Conservation (phyloP, 2,797 vertebrate genomes). For the Falco biarmicus region DNA sequence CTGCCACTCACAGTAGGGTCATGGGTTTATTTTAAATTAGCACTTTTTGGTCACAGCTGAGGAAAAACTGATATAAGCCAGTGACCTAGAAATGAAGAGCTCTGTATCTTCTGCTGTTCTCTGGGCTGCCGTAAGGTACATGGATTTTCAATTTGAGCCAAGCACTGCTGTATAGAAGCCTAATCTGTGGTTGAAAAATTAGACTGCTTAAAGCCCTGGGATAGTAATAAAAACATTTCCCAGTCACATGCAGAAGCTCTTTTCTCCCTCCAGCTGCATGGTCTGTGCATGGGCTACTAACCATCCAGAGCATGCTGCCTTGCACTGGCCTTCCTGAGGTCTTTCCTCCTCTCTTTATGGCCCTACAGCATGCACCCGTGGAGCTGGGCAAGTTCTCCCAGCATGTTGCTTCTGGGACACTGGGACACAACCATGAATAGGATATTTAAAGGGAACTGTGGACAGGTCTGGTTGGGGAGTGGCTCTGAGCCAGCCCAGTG, state of each 20-base stretch:
- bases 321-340: not conserved
- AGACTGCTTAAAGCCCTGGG: not conserved
- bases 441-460: not conserved
- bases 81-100: conserved; percentile 11
- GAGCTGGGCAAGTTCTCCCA: not conserved
- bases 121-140: not conserved
- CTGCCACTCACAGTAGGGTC: not conserved
- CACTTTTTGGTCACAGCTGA: not conserved
- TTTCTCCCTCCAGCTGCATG: not conserved
- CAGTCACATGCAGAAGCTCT: accelerated
- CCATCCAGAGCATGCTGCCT: not conserved
- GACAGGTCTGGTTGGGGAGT: not conserved
- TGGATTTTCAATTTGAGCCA: conserved; percentile 1
- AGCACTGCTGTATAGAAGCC: not conserved
- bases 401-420: not conserved
- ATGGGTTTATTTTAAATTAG: not conserved
- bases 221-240: not conserved
- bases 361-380: accelerated
- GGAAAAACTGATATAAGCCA: not conserved
- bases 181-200: not conserved
- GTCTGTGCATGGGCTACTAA: not conserved
- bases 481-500: not conserved
- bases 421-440: accelerated
- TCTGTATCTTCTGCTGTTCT: not conserved
- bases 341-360: not conserved